Evolutionary conservation across 2,888 invertebrate genomes (phyloP).

Genomic region (Mechanitis mazaeus): DNA sequence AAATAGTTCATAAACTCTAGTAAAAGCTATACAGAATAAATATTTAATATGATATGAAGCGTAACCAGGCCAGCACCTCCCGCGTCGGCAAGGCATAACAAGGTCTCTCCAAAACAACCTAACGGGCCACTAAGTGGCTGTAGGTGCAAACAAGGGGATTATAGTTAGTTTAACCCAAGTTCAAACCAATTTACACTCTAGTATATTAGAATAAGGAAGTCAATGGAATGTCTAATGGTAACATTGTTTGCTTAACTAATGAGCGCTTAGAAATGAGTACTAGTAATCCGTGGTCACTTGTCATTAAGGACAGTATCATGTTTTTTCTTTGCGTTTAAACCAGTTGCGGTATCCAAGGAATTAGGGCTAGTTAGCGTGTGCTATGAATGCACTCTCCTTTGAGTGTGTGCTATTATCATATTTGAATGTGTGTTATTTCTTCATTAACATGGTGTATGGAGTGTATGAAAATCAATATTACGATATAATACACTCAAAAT

Average conservation of each 20-base stretch:
- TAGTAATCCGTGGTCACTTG: slow-evolving; percentile 37
- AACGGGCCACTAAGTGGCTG: slow-evolving; percentile 40
- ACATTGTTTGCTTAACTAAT: slow-evolving; percentile 45
- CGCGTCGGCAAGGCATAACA: slow-evolving; percentile 21
- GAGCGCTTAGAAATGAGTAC: slow-evolving; percentile 37
- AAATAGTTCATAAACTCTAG: slow-evolving; percentile 3
- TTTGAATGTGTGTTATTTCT: neutral
- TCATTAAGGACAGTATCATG: slow-evolving; percentile 35
- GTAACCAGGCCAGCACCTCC: slow-evolving; percentile 23
- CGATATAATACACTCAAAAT: neutral
- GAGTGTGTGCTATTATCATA: slow-evolving; percentile 1
- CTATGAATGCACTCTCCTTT: slow-evolving; percentile 10
- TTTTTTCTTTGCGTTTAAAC: slow-evolving; percentile 24
- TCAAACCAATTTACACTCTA: neutral
- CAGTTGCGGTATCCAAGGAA: slow-evolving; percentile 18
- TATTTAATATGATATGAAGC: slow-evolving; percentile 1
- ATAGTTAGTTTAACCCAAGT: slow-evolving; percentile 26
- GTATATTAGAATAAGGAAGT: neutral
- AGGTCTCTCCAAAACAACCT: slow-evolving; percentile 32
- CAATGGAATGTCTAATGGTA: slow-evolving; percentile 5
- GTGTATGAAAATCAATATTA: neutral
- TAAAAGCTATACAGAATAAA: slow-evolving; percentile 1
- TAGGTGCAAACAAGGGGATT: slow-evolving; percentile 37
- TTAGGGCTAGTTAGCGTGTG: slow-evolving; percentile 14
- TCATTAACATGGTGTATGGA: neutral